These are phyloP conservation scores for Resseliella maxima DNA, from an alignment of 2,888 invertebrate species.

Conservation along the genomic window DNA sequence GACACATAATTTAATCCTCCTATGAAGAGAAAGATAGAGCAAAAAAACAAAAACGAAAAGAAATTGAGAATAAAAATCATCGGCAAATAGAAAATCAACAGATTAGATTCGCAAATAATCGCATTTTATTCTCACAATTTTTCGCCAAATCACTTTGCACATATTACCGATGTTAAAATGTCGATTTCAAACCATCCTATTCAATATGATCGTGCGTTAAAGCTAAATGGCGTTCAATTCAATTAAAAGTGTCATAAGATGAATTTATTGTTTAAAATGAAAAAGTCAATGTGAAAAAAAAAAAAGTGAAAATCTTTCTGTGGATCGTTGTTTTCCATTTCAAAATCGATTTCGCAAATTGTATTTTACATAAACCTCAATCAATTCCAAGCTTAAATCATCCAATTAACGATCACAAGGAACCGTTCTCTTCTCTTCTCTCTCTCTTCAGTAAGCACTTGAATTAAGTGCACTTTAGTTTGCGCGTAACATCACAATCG, in stretches of 20 bases:
- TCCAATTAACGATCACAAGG: conserved; percentile 5
- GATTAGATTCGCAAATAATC: neutral
- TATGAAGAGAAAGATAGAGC: no score
- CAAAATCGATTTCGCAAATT: neutral
- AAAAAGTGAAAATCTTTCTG: conserved; percentile 16
- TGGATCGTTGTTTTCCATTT: neutral
- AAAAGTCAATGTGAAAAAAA: neutral
- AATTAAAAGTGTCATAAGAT: conserved; percentile 23
- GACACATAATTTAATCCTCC: conserved; percentile 2
- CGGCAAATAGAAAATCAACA: neutral
- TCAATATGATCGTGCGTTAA: neutral
- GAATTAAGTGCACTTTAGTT: neutral
- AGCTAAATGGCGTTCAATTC: neutral
- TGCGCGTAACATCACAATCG: neutral
- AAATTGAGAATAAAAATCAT: conserved; percentile 1
- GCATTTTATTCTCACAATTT: neutral
- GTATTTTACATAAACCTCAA: neutral
- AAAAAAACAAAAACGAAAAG: neutral
- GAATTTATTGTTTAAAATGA: neutral
- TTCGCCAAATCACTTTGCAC: neutral
- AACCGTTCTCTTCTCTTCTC: neutral
- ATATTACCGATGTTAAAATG: neutral
- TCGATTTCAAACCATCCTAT: neutral
- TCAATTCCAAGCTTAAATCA: neutral
- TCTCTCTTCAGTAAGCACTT: neutral